Percentiles rank a stretch among this genome's conserved stretches.
Conservation (phyloP, 2,797 vertebrate species). For the Sebastes cheni region DNA sequence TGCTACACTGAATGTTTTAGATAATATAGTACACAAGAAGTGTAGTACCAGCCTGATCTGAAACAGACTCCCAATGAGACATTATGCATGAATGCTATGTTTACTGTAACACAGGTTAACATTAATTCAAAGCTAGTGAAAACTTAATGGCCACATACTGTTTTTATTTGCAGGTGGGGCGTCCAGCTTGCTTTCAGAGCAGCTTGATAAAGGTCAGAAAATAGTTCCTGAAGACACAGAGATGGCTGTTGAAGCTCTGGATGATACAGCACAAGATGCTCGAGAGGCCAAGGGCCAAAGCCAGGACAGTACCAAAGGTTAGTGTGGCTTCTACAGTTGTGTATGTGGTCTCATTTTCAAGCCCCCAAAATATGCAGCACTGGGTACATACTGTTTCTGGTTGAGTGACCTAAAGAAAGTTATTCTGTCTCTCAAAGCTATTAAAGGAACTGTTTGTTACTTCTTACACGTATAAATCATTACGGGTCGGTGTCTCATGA, state of each 20-base stretch:
- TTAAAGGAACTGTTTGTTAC: no score
- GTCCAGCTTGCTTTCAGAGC: conserved; percentile 18
- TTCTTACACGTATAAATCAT: no score
- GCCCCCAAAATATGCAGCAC: background rate
- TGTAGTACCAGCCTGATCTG: background rate
- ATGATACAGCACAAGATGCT: conserved; percentile 1
- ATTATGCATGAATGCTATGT: conserved; percentile 5
- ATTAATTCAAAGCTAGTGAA: background rate
- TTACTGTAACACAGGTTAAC: background rate
- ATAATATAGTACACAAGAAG: background rate
- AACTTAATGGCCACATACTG: background rate
- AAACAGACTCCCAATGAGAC: background rate
- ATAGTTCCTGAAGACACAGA: conserved; percentile 34
- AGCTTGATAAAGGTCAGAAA: conserved; percentile 8
- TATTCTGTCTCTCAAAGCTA: no score
- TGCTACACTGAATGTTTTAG: background rate
- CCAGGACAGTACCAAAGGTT: conserved; percentile 51
- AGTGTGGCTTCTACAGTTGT: background rate
- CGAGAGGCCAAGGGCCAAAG: conserved; percentile 1
- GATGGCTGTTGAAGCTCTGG: conserved; percentile 51
- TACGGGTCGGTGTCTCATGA: no score
- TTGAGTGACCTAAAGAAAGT: background rate
- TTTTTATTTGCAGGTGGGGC: conserved; percentile 48
- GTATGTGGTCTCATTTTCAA: background rate
- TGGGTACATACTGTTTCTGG: background rate